A percentile compares a stretch with the other conserved stretches of the same genome.
phyloP scores from a whole-genome alignment of 2,888 invertebrate genomes.

The Zhuqinia jingwanae region DNA sequence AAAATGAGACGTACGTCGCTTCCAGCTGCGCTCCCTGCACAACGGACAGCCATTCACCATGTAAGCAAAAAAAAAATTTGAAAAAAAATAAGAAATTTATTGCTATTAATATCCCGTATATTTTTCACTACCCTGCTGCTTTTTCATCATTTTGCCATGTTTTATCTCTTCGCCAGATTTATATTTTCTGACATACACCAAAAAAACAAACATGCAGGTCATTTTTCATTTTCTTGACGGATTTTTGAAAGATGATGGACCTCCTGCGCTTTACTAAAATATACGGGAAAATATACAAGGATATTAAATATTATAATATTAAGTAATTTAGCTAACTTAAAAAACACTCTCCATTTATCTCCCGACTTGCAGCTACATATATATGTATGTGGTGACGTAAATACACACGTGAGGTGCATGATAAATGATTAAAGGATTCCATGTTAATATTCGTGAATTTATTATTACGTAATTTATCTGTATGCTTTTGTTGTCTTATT shows the following conservation, averaged over 20 bases:
- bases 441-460: too few species aligned
- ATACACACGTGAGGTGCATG: too few species aligned
- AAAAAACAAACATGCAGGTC: constrained; percentile 12
- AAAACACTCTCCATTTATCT: background rate
- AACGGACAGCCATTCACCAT: constrained; percentile 75
- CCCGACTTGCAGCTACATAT: too few species aligned
- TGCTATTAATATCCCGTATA: background rate
- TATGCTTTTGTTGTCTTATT: too few species aligned
- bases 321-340: constrained; percentile 13
- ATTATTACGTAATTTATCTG: too few species aligned
- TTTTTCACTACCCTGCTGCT: constrained; percentile 9
- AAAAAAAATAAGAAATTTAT: too few species aligned
- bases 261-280: too few species aligned
- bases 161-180: constrained; percentile 41
- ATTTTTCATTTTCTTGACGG: background rate
- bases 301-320: too few species aligned
- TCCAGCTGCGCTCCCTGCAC: constrained; percentile 78
- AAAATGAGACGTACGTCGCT: constrained; percentile 79
- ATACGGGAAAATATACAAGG: constrained; percentile 19
- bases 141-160: constrained; percentile 41
- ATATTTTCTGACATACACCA: background rate
- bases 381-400: too few species aligned
- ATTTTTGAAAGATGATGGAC: constrained; percentile 6
- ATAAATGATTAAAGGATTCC: too few species aligned
- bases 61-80: constrained; percentile 71